A percentile compares a stretch with the other conserved stretches of the same genome.
Evolutionary conservation across 2,888 invertebrate species (phyloP).

Genomic region (Thalpophila matura): DNA sequence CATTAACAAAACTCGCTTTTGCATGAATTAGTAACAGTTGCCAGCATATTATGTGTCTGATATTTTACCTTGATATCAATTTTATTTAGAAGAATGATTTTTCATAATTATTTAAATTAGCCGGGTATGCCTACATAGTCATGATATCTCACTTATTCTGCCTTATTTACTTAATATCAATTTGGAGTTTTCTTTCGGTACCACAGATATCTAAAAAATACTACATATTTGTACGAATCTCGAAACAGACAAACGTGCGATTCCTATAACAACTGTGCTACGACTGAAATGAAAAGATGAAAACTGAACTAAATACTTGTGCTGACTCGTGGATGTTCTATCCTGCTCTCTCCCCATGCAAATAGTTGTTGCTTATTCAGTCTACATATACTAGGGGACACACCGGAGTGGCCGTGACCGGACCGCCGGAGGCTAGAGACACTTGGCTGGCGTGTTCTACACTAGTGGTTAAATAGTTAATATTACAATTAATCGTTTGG

Average conservation of each 20-base stretch:
- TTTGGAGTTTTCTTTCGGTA: not conserved
- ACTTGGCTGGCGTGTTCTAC: not conserved
- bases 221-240: not conserved
- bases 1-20: slow-evolving; percentile 21
- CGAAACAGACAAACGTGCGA: slow-evolving; percentile 6
- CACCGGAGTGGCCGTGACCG: too few relatives aligned
- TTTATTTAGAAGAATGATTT: slow-evolving; percentile 15
- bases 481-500: not conserved
- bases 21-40: slow-evolving; percentile 12
- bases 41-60: slow-evolving; percentile 23
- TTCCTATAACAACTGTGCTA: slow-evolving; percentile 9
- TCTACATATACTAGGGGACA: slow-evolving; percentile 33
- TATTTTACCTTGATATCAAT: slow-evolving; percentile 29
- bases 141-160: not conserved
- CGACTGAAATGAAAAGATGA: slow-evolving; percentile 29
- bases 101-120: not conserved
- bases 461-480: not conserved
- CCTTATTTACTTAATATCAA: not conserved
- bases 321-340: not conserved
- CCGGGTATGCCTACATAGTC: not conserved
- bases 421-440: too few relatives aligned
- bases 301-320: slow-evolving; percentile 19
- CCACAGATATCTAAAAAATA: not conserved
- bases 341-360: slow-evolving; percentile 29
- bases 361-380: slow-evolving; percentile 32